A percentile compares a stretch with the other conserved stretches of the same genome.
Conservation (phyloP, 2,888 invertebrate species). For the Cantharis rufa region DNA sequence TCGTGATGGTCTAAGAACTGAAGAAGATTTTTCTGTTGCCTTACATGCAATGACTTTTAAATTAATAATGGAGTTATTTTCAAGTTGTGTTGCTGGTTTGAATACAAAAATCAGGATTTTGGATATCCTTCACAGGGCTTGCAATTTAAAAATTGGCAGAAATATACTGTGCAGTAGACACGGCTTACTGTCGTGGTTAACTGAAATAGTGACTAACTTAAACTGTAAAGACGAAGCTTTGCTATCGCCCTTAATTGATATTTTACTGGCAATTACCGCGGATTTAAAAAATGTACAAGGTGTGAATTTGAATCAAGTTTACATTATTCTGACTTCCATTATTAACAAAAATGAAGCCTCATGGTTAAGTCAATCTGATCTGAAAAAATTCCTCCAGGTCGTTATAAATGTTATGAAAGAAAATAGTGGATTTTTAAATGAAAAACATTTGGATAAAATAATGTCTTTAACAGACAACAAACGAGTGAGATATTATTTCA, state of each 20-base stretch:
- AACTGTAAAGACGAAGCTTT: not conserved
- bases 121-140: slow-evolving; percentile 65
- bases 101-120: slow-evolving; percentile 69
- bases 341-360: slow-evolving; percentile 21
- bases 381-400: slow-evolving; percentile 34
- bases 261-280: slow-evolving; percentile 12
- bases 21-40: slow-evolving; percentile 73
- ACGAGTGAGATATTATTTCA: slow-evolving; percentile 49
- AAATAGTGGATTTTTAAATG: slow-evolving; percentile 21
- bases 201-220: slow-evolving; percentile 47
- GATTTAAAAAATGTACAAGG: not conserved
- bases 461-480: slow-evolving; percentile 42
- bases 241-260: slow-evolving; percentile 10
- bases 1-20: slow-evolving; percentile 74
- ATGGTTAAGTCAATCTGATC: not conserved
- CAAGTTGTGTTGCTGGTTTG: slow-evolving; percentile 65
- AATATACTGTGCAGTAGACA: slow-evolving; percentile 69
- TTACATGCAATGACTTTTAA: slow-evolving; percentile 77
- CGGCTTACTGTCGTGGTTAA: slow-evolving; percentile 74
- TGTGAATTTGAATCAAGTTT: slow-evolving; percentile 13
- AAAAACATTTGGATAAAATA: slow-evolving; percentile 36
- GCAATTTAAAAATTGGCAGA: slow-evolving; percentile 67
- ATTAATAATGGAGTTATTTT: slow-evolving; percentile 73
- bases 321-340: slow-evolving; percentile 19
- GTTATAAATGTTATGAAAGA: slow-evolving; percentile 16